Conservation (phyloP, 2,113 vertebrate species). For the Hippopotamus amphibius region DNA sequence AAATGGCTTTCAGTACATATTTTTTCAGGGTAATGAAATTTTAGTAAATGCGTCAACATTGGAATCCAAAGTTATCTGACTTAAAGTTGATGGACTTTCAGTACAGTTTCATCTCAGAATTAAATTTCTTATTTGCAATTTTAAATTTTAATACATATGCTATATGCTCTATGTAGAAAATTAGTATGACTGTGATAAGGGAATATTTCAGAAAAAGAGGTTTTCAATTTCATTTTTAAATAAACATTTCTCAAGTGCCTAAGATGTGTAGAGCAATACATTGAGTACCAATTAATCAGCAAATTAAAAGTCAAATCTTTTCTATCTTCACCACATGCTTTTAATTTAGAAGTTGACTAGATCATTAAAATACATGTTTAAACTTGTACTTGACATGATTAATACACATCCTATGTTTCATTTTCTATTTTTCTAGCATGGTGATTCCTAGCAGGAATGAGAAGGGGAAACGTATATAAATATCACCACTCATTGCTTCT, state of each 20-base stretch:
- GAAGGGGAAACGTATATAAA: background rate
- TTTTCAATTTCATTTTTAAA: background rate
- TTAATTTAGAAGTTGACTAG: background rate
- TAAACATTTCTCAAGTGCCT: background rate
- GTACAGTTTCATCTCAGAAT: background rate
- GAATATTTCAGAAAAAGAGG: background rate
- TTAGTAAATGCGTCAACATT: background rate
- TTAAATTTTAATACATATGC: background rate
- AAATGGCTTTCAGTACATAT: background rate
- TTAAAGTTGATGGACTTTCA: background rate
- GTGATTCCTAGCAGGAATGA: background rate
- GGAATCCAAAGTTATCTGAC: background rate
- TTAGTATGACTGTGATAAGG: background rate
- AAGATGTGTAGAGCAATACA: background rate
- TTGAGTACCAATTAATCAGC: background rate
- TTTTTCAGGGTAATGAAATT: background rate
- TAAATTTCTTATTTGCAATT: background rate
- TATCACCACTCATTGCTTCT: no score
- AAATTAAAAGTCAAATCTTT: background rate
- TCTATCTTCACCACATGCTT: background rate
- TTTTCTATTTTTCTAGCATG: background rate
- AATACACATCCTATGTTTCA: background rate
- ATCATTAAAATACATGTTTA: background rate
- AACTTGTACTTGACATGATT: background rate
- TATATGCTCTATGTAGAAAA: background rate